phyloP scores from a whole-genome alignment of 2,888 invertebrate species.

The Charanyca ferruginea region DNA sequence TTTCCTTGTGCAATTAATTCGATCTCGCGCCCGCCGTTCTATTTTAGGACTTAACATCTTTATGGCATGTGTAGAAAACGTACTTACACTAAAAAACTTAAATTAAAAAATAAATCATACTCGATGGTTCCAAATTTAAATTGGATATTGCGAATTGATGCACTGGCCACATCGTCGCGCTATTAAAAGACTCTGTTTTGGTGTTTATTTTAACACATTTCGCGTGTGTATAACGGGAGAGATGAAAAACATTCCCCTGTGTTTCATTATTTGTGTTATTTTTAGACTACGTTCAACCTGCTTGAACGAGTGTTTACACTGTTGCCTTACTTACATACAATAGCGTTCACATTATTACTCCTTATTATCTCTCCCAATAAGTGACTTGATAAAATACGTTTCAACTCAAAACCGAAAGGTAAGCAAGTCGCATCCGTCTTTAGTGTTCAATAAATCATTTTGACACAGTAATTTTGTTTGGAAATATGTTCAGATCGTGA shows the following conservation, averaged over 20 bases:
- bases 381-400: slow-evolving; percentile 48
- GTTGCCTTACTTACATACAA: slow-evolving; percentile 86
- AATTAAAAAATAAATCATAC: slow-evolving; percentile 86
- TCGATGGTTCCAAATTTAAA: slow-evolving; percentile 81
- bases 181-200: slow-evolving; percentile 88
- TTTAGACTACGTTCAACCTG: slow-evolving; percentile 89
- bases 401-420: slow-evolving; percentile 36
- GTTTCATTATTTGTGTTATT: slow-evolving; percentile 90
- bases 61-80: slow-evolving; percentile 78
- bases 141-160: slow-evolving; percentile 85
- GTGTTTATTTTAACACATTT: slow-evolving; percentile 91
- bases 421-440: slow-evolving; percentile 55
- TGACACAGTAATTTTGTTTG: slow-evolving; percentile 78
- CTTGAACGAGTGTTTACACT: slow-evolving; percentile 87
- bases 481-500: slow-evolving; percentile 76
- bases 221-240: slow-evolving; percentile 88
- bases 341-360: slow-evolving; percentile 83
- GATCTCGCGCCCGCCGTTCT: slow-evolving; percentile 70
- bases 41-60: slow-evolving; percentile 80
- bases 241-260: slow-evolving; percentile 91
- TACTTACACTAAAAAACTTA: slow-evolving; percentile 71
- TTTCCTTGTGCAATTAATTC: slow-evolving; percentile 72
- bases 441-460: slow-evolving; percentile 76
- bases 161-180: slow-evolving; percentile 87
- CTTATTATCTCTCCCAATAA: slow-evolving; percentile 69